Evolutionary conservation across 2,888 invertebrate genomes (phyloP), one percentile per base, ranked within the genome.

Genomic region (Mactromeris polynyma): DNA sequence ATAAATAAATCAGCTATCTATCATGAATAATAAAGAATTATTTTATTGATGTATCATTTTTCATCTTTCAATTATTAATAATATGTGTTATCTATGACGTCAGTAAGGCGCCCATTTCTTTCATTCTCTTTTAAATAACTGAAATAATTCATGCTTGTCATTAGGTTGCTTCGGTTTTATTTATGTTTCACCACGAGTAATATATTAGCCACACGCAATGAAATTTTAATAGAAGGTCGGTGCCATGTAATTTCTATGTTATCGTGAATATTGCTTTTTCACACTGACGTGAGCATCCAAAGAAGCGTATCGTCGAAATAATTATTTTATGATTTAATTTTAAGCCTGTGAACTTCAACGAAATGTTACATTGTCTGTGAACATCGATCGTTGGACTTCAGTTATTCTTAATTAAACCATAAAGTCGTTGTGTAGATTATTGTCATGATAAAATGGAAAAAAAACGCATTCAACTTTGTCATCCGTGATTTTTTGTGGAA

Each of bases 291-390:
- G 73, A 31, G 36, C 36, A 36, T 17, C 17, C 73, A 73, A 1
- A 33, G 33, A 73, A 73, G 73, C 73, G 73, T 73, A 36, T 17
- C 73, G 31, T 33, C 2, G 19, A 73, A 33, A 73, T 73, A 36
- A 73, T 73, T 73, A 73, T 73, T 73, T 73, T 36, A 73, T 73
- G 36, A 73, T 73, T 73, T 33, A 33, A 73, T 33, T 73, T 73
- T 36, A 73, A 26, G 19, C 9, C 33, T 33, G 36, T 33, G 33
- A 36, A 33, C 33, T 7, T 33, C 7, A 26, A 26, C 26, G 58
- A 26, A 26, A 64, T 64, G 6, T 26, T n/a, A 64, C 58, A n/a
- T n/a, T 64, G 58, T 64, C 54, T 54, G 31, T 31, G 69, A 69
- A 73, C 73, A 73, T 73, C 26, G 17, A 36, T 73, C 36, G 36